Conservation (phyloP, 2,113 vertebrate genomes). For the Nicator chloris region DNA sequence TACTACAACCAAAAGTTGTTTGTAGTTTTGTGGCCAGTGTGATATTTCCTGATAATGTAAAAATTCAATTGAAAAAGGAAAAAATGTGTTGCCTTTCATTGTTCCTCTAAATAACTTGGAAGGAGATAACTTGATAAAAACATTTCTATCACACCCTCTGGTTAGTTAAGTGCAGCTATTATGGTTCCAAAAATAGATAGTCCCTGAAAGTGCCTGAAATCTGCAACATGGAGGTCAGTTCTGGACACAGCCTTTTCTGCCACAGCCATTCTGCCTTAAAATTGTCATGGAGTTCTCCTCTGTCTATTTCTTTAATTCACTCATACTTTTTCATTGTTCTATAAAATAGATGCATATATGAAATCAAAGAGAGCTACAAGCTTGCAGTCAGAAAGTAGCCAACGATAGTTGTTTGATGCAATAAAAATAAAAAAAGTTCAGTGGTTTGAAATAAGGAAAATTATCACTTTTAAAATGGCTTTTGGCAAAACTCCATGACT, state of each 20-base stretch:
- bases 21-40: neutral
- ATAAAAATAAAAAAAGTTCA: neutral
- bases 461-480: neutral
- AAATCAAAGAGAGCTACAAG: neutral
- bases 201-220: neutral
- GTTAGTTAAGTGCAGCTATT: neutral
- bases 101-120: conserved; percentile 23
- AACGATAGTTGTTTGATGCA: neutral
- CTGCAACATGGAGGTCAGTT: neutral
- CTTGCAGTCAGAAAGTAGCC: neutral
- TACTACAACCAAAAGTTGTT: neutral
- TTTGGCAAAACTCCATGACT: neutral
- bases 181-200: conserved; percentile 25
- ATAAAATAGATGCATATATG: neutral
- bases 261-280: neutral
- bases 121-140: neutral
- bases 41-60: conserved; percentile 21
- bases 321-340: neutral
- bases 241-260: neutral
- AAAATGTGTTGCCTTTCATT: conserved; percentile 34
- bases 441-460: neutral
- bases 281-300: neutral
- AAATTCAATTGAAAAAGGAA: conserved; percentile 34
- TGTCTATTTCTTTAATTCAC: neutral
- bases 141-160: conserved; percentile 10